Conservation (phyloP, 2,888 invertebrate genomes). For the Choristoneura rosaceana region DNA sequence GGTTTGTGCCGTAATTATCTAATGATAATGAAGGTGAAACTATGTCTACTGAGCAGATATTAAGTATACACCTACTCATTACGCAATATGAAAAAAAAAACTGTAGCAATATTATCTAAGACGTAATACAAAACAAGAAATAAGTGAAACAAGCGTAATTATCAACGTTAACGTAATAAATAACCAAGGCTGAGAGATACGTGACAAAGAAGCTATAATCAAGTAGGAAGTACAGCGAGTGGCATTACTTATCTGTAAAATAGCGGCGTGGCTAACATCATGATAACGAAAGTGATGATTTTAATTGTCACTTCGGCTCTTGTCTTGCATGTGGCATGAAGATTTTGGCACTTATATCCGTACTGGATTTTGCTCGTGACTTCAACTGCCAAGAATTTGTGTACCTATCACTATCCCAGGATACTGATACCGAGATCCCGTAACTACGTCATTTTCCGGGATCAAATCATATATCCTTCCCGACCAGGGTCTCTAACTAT, state of each 20-base stretch:
- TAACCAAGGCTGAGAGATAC: constrained; percentile 33
- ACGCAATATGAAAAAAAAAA: no score
- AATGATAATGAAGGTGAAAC: background rate
- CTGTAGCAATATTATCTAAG: background rate
- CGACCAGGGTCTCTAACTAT: no score
- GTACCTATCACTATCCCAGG: no score
- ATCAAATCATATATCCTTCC: no score
- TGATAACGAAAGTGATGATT: constrained; percentile 18
- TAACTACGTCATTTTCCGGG: no score
- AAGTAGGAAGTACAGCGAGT: constrained; percentile 33
- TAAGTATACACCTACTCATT: no score
- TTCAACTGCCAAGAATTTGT: no score
- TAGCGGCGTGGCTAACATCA: constrained; percentile 13
- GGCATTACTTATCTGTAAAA: constrained; percentile 17
- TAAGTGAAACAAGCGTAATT: constrained; percentile 20
- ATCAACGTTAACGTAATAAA: constrained; percentile 26
- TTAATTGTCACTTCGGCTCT: background rate
- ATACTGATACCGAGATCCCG: no score
- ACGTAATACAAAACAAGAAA: constrained; percentile 10
- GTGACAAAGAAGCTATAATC: constrained; percentile 25
- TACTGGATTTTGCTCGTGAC: no score
- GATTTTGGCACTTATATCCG: background rate
- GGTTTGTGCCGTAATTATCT: background rate
- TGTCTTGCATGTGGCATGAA: background rate
- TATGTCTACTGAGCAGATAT: background rate